Percentiles rank a stretch among this genome's conserved stretches.
Evolutionary conservation across 1,140 invertebrate species (phyloP).

Genomic region (Aphelenchoides avenae): DNA sequence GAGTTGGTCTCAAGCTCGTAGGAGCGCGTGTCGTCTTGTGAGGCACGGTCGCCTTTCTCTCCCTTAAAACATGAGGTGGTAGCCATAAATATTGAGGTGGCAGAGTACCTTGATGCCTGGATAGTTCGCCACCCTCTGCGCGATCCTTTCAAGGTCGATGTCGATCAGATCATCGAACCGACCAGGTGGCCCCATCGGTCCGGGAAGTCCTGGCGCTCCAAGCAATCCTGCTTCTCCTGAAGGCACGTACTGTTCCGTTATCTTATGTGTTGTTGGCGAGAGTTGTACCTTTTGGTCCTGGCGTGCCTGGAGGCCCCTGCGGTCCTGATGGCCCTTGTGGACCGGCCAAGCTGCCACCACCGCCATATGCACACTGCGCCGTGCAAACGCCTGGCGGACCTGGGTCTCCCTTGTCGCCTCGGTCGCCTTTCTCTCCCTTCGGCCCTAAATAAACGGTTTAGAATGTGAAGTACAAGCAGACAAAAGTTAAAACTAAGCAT

Average conservation of each 20-base stretch:
- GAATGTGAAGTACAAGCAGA: too few relatives aligned
- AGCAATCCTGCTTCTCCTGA: conserved; percentile 19
- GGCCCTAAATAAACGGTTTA: conserved; percentile 11
- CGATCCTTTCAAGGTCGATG: conserved; percentile 43
- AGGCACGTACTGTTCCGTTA: not conserved
- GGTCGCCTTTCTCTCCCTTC: conserved; percentile 15
- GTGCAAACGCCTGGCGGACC: conserved; percentile 15
- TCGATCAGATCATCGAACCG: conserved; percentile 40
- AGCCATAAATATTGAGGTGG: not conserved
- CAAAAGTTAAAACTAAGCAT: too few relatives aligned
- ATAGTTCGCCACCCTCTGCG: too few relatives aligned
- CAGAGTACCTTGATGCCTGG: conserved; percentile 37
- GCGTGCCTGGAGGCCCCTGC: conserved; percentile 25
- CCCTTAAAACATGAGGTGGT: conserved; percentile 11
- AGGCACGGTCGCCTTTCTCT: conserved; percentile 31
- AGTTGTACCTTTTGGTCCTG: conserved; percentile 14
- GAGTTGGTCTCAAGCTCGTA: conserved; percentile 6
- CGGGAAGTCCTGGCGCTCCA: conserved; percentile 36
- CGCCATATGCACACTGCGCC: conserved; percentile 10
- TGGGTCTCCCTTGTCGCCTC: conserved; percentile 18
- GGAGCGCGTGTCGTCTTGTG: not conserved
- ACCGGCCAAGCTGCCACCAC: too few relatives aligned
- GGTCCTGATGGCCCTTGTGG: conserved; percentile 28
- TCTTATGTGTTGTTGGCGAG: conserved; percentile 1
- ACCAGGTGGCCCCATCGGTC: conserved; percentile 18